A percentile compares a stretch with the other conserved stretches of the same genome.
These are phyloP conservation scores for Zoanthus sansibaricus DNA, from an alignment of 92 coral and sea anemone species.

Conservation along the genomic window DNA sequence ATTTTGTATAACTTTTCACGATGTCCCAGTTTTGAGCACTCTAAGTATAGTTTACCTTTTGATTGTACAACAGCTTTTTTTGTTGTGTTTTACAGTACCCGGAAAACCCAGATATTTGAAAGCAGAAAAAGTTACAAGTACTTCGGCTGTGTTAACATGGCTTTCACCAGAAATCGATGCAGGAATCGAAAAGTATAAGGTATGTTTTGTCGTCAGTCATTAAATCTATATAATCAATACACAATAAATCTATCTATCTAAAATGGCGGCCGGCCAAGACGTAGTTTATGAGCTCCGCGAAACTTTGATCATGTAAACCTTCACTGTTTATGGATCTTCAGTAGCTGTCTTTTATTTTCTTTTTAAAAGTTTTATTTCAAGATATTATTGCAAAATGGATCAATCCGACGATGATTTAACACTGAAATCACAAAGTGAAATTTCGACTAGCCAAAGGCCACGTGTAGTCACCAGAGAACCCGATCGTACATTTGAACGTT, in stretches of 20 bases:
- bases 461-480: constrained; percentile 31
- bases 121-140: constrained; percentile 54
- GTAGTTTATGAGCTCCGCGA: too few species aligned
- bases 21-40: neutral
- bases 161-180: constrained; percentile 79
- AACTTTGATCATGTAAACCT: too few species aligned
- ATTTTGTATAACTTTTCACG: too few species aligned
- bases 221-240: neutral
- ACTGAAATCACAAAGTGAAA: neutral
- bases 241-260: neutral
- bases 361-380: constrained; percentile 20
- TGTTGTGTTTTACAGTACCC: constrained; percentile 68
- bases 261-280: too few species aligned
- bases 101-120: constrained; percentile 68
- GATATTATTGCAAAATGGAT: neutral
- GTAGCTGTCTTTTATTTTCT: constrained; percentile 15
- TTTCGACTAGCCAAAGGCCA: constrained; percentile 12
- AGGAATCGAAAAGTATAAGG: constrained; percentile 77
- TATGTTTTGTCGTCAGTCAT: neutral
- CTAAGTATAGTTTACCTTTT: neutral
- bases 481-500: constrained; percentile 44
- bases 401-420: too few species aligned
- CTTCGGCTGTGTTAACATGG: constrained; percentile 71
- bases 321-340: neutral
- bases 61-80: neutral